Evolutionary conservation across 2,888 invertebrate genomes (phyloP), one percentile per base, ranked within the genome.

Genomic region (Axea sp.): DNA sequence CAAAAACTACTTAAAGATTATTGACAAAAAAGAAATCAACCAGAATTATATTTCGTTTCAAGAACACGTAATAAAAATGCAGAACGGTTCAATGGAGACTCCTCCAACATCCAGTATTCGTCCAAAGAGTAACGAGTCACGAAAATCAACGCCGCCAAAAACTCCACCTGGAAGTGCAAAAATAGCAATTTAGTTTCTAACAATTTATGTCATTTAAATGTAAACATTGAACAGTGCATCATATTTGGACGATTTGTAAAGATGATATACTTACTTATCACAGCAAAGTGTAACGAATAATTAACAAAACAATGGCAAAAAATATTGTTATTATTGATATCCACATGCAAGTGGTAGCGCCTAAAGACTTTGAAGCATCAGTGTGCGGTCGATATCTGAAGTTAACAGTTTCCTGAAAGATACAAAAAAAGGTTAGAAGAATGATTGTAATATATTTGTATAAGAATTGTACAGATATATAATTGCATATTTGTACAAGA

Each of bases 1-100:
- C 59, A 89, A 90, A 80, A 90, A 90, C 76, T 93, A 93, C 85
- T 87, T 94, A 73, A 88, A 90, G 55, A 88, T 89, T 1, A 87
- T 91, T 35, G 89, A 89, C 12, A 91, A 91, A 81, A 82, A 88
- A 22, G 92, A 92, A 83, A 90, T 88, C 30, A 91, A 90, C 84
- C 88, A 89, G 49, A 90, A 89, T 77, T 92, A 90, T 81, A 78
- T 88, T 1, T 87, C 88, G 55, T 83, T 89, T 37, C 85, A 78
- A 35, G 68, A 72, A 2, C 74, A 81, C 9, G 72, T 80, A 0
- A 73, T 77, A 11, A 76, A 76, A 37, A 67, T 75, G 26, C 68
- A 76, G 26, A 77, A 76, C 31, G 41, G 47, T 17, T 9, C 49
- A 11, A 62, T 28, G 14, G 67, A 55, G 0, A 30, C 19, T 33